Evolutionary conservation across 2,888 invertebrate genomes (phyloP), one percentile per base, ranked within the genome.

Genomic region (Argynnis bischoffii): DNA sequence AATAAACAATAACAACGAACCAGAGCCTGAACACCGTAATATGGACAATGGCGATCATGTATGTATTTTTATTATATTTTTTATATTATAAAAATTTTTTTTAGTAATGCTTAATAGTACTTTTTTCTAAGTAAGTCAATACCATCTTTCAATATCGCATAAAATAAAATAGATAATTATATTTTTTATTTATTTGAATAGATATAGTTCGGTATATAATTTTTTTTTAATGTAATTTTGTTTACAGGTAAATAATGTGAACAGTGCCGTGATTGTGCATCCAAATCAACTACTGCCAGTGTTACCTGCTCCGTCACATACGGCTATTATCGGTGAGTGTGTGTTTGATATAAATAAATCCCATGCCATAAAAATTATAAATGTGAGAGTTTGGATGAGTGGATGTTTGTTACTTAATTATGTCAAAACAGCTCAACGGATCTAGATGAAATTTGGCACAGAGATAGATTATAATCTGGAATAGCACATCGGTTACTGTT

Each of bases 281-380:
- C 96, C 97, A 46, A 96, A 95, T 72, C 96, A 97, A 82, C 88
- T 97, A 79, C 91, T 97, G 75, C 97, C 96, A 18, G 95, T 96
- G 47, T 82, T 96, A 78, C 95, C 96, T 18, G 93, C 93, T 55
- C 92, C 92, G 5, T 88, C 90, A 13, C 92, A 92, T 76, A 89
- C 92, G 1, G 85, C 88, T 61, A 92, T 92, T 68, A 90, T 92
- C 71, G 92, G 93, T 92, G 74, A 89, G 87, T 80, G 26, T 26
- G n/a, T 66, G 3, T 55, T 16, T 48, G 6, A 31, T 60, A 55
- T 55, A 61, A 35, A 56, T 35, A 57, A 47, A 13, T 47, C 3
- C 26, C 26, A 26, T 26, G 3, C 26, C 26, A 26, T 26, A 26
- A 26, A 26, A n/a, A n/a, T n/a, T 4, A 26, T 26, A 26, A 26